A percentile compares a stretch with the other conserved stretches of the same genome.
Conservation (phyloP, 2,888 invertebrate species). For the Arrhopalites spinosus region DNA sequence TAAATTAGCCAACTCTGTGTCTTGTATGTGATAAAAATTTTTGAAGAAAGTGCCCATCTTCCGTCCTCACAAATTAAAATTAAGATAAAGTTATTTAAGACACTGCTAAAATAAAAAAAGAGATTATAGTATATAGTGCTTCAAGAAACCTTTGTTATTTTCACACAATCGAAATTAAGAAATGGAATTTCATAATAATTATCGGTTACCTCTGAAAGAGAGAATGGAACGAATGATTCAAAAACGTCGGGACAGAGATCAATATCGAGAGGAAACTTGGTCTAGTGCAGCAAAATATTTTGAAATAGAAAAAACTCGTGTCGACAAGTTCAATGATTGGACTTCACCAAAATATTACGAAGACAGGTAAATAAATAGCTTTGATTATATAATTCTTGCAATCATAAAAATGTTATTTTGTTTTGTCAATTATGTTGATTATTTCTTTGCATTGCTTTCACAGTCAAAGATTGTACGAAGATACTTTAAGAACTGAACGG, state of each 20-base stretch:
- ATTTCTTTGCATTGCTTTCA: background rate
- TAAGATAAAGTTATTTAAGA: no score
- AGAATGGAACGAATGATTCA: constrained; percentile 30
- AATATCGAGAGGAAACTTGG: constrained; percentile 30
- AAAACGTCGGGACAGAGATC: constrained; percentile 28
- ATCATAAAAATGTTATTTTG: background rate
- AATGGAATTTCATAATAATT: background rate
- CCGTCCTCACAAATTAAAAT: no score
- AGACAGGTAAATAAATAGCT: constrained; percentile 23
- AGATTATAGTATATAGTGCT: no score
- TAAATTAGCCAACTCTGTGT: no score
- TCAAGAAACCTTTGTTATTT: no score
- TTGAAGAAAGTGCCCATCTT: no score
- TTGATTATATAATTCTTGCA: background rate
- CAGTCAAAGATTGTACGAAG: constrained; percentile 16
- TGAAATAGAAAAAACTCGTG: constrained; percentile 11
- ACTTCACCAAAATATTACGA: constrained; percentile 31
- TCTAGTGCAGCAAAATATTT: constrained; percentile 32
- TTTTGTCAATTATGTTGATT: background rate
- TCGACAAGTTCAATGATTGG: constrained; percentile 29
- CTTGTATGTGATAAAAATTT: no score
- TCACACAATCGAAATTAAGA: background rate
- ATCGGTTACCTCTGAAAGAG: constrained; percentile 26
- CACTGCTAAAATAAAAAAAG: no score
- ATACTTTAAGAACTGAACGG: background rate